Base-by-base conservation (phyloP, 1,140 invertebrate genomes). In the Prorops nasuta region DNA sequence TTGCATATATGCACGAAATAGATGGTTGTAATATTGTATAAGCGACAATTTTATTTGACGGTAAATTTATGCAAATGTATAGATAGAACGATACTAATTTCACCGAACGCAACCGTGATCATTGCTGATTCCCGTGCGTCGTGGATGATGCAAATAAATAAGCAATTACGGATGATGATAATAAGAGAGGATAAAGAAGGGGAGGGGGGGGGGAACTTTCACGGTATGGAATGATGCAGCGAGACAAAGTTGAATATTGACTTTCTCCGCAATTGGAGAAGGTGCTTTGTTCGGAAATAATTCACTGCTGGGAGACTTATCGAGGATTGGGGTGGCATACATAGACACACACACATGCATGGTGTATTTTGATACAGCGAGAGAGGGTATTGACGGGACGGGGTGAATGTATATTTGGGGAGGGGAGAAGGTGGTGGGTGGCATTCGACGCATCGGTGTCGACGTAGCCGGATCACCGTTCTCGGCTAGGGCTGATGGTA, bases 401-500 rank as follows among this genome's bases (percentile, higher is more conserved):
- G 32, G 53, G 53, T 39, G 44, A 28, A n/a, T 28, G 10, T 28
- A 28, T 28, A 10, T 28, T 6, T 28, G 50, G 38, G 53, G 41
- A 46, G 42, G 52, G 44, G 55, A 51, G 54, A 37, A 40, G 51
- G 63, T 56, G 63, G 61, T n/a, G n/a, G n/a, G n/a, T 63, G 52
- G 50, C 52, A 61, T 51, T 56, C 49, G 50, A 53, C 49, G 53
- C 50, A 63, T 61, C 44, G 54, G 51, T 44, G 38, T 39, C 42
- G 45, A 44, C 45, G 44, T 44, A 49, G 42, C 48, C 20, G 22
- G 45, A 44, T 39, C 31, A 36, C 42, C 41, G 56, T 47, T 39
- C 22, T 35, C 39, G 48, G 65, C 69, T 65, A 66, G 58, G 57
- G 65, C 63, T 64, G 64, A 40, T 10, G 57, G 63, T 55, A 58